Conservation (phyloP, 1,140 invertebrate genomes). For the Zelostemma sp. region DNA sequence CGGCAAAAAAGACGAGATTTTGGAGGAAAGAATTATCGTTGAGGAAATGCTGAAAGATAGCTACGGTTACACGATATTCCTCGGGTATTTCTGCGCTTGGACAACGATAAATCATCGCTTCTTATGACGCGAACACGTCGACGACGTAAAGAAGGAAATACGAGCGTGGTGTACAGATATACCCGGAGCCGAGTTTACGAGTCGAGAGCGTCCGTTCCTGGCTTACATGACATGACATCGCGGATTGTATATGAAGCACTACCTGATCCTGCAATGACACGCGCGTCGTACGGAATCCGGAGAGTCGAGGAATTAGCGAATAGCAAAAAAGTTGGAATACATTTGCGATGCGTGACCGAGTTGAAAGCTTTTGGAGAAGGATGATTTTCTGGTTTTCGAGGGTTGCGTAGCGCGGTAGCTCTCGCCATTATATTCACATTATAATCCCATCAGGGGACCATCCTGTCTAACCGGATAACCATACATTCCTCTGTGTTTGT, state of each 20-base stretch:
- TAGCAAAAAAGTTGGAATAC: too few relatives aligned
- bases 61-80: background rate
- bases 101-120: constrained; percentile 34
- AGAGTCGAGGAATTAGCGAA: constrained; percentile 10
- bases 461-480: constrained; percentile 52
- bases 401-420: constrained; percentile 60
- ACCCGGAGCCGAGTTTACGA: constrained; percentile 16
- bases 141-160: constrained; percentile 17
- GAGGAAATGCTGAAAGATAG: background rate
- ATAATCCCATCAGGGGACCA: constrained; percentile 64
- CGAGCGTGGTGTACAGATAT: constrained; percentile 17
- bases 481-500: constrained; percentile 11
- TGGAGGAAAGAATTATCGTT: too few relatives aligned
- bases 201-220: constrained; percentile 9
- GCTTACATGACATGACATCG: constrained; percentile 12
- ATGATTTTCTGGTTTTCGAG: constrained; percentile 13
- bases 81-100: background rate
- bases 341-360: background rate
- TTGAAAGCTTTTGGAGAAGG: constrained; percentile 7
- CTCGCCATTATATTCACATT: constrained; percentile 65
- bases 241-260: constrained; percentile 20
- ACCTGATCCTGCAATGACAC: constrained; percentile 25
- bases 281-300: too few relatives aligned
- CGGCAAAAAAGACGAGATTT: too few relatives aligned
- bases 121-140: constrained; percentile 21